Evolutionary conservation across 1,140 invertebrate species (phyloP), one percentile per base, ranked within the genome.

Genomic region (Heterodera carotae): DNA sequence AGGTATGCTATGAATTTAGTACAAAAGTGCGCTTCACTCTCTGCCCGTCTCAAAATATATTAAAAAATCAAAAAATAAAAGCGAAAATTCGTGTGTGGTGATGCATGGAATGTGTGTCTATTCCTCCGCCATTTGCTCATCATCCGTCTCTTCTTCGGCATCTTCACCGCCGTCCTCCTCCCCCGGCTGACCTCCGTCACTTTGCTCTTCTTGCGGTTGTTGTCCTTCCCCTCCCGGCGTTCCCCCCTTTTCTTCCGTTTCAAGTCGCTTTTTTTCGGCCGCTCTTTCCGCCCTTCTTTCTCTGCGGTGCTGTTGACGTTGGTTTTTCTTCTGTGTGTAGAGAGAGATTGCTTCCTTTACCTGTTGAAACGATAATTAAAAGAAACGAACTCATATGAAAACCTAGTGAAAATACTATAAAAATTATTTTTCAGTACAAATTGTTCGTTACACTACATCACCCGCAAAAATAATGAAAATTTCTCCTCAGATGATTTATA

Each of bases 331-430:
- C 27, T 59, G 43, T 25, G 31, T 48, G 48, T 43, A 78, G 7
- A 31, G 33, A 39, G 73, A 25, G 31, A 78, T 29, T 25, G 76
- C 77, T 25, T 78, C 77, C 31, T 34, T 39, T 39, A 78, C 56
- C 77, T 78, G 56, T 31, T 48, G 81, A 72, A 72, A 73, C 1
- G 2, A 8, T 43, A 8, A 43, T 43, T 43, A 8, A 12, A 12
- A 0, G 66, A 74, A 74, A 68, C 31, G 7, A 0, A 22, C 15
- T 67, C 22, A 5, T 15, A 15, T 48, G 4, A n/a, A 22, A 33
- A 25, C 36, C 33, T 25, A 43, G 18, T n/a, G n/a, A n/a, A n/a
- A n/a, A n/a, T n/a, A n/a, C n/a, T n/a, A n/a, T n/a, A n/a, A n/a
- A n/a, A n/a, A n/a, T n/a, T n/a, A n/a, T n/a, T n/a, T n/a, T n/a